phyloP scores from a whole-genome alignment of 2,797 vertebrate genomes.

The Megalops cyprinoides region DNA sequence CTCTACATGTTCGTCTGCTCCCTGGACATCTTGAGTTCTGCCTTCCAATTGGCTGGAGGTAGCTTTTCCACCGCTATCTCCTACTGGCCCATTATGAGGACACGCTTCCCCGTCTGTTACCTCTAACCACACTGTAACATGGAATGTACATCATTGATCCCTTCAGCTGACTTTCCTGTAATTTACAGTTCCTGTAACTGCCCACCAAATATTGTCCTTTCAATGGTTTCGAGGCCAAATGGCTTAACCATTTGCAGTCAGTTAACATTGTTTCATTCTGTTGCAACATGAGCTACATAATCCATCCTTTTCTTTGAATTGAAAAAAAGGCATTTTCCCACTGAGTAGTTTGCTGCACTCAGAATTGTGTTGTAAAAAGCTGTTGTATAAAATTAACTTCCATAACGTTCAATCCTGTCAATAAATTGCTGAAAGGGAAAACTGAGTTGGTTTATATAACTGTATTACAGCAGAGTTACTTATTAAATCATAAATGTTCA shows the following conservation, averaged over 20 bases:
- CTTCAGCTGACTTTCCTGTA: too few relatives aligned
- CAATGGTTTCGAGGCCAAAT: too few relatives aligned
- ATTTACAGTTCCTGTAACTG: too few relatives aligned
- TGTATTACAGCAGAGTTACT: not conserved
- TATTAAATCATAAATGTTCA: not conserved
- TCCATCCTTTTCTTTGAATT: too few relatives aligned
- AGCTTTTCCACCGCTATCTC: conserved; percentile 45
- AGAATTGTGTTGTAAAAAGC: too few relatives aligned
- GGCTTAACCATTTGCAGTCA: too few relatives aligned
- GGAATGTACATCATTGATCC: too few relatives aligned
- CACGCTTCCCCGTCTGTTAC: conserved; percentile 39
- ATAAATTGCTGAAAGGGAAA: not conserved
- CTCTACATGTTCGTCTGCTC: conserved; percentile 91
- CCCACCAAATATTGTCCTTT: too few relatives aligned
- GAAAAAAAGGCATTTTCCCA: too few relatives aligned
- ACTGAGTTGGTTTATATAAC: not conserved
- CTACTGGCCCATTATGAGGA: conserved; percentile 23
- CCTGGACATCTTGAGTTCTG: conserved; percentile 89
- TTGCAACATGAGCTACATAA: too few relatives aligned
- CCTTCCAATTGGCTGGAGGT: conserved; percentile 94
- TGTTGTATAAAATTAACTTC: not conserved
- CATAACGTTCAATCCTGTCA: not conserved
- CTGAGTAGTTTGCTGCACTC: too few relatives aligned
- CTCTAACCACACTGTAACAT: not conserved
- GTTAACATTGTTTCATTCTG: too few relatives aligned